Conservation (phyloP, 2,888 invertebrate species). For the Hypomecis punctinalis region DNA sequence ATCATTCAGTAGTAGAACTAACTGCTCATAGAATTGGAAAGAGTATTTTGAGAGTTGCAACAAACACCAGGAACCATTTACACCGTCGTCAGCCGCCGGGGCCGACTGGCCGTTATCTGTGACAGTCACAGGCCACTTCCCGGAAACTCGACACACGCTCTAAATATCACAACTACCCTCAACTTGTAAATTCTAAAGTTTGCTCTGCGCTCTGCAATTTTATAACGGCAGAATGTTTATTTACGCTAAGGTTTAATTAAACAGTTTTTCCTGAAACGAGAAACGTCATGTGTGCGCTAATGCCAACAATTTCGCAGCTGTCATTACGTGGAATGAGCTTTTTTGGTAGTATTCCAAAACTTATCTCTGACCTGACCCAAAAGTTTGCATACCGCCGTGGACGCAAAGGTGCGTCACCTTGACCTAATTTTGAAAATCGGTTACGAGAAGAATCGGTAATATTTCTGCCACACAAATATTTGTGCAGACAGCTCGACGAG, state of each 20-base stretch:
- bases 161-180: conserved; percentile 32
- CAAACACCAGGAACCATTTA: conserved; percentile 27
- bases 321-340: conserved; percentile 11
- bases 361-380: conserved; percentile 34
- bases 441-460: conserved; percentile 37
- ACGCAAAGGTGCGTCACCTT: conserved; percentile 40
- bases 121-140: conserved; percentile 32
- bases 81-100: conserved; percentile 16
- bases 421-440: conserved; percentile 43
- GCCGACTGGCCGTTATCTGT: conserved; percentile 31
- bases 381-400: conserved; percentile 35
- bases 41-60: conserved; percentile 1
- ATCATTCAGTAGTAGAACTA: too few relatives aligned
- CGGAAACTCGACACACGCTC: conserved; percentile 34
- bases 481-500: conserved; percentile 21
- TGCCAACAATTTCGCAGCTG: conserved; percentile 15
- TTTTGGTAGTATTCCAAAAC: conserved; percentile 20
- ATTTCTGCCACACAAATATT: conserved; percentile 26
- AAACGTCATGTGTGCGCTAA: conserved; percentile 8
- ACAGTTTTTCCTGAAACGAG: conserved; percentile 1
- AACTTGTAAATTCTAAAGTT: conserved; percentile 17
- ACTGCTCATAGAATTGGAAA: too few relatives aligned
- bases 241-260: conserved; percentile 8
- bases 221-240: conserved; percentile 5
- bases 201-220: conserved; percentile 3